Base-by-base conservation (phyloP, 1,140 invertebrate species). In the Vanessa tameamea region DNA sequence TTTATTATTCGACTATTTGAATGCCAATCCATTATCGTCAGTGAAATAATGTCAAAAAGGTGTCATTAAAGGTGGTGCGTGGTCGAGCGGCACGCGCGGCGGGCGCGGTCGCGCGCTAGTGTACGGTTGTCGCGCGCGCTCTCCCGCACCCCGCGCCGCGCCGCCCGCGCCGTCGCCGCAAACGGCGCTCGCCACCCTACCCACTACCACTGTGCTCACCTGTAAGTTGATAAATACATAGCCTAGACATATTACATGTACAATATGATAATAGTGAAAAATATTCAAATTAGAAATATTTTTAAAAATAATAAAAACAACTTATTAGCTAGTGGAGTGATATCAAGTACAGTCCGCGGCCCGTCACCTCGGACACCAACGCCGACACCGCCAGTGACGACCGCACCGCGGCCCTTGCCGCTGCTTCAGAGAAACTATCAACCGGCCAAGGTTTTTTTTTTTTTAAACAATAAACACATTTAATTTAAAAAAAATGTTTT, bases 401-500 rank as follows among this genome's bases (percentile, higher is more conserved):
- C 81, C n/a, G 66, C 77, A 9, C 69, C 87, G 1, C 78, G 88
- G 0, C 86, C 89, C 0, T 16, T 91, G 48, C 90, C 88, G 2
- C 76, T 92, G 11, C 51, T 92, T 20, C 88, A 90, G 55, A 78
- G 89, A 47, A 92, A 91, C 68, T 91, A 90, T 65, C 90, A 90
- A 68, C 86, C 90, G 12, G 77, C 87, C n/a, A 92, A 92, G 84
- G 88, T 90, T 0, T 9, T 43, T 43, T 43, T 9, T 64, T 63
- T 53, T 6, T 73, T 48, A n/a, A 26, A 23, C n/a, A 43, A 68
- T 68, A 57, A 65, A 20, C 6, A 31, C 3, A 31, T 31, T 31
- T 0, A 1, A 31, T 31, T 31, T 31, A 31, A 31, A 31, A 31
- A 31, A 3, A 31, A 4, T 31, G 2, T 31, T 13, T 20, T 26